Evolutionary conservation across 2,797 vertebrate species (phyloP).

Genomic region (Sebastes taczanowskii): DNA sequence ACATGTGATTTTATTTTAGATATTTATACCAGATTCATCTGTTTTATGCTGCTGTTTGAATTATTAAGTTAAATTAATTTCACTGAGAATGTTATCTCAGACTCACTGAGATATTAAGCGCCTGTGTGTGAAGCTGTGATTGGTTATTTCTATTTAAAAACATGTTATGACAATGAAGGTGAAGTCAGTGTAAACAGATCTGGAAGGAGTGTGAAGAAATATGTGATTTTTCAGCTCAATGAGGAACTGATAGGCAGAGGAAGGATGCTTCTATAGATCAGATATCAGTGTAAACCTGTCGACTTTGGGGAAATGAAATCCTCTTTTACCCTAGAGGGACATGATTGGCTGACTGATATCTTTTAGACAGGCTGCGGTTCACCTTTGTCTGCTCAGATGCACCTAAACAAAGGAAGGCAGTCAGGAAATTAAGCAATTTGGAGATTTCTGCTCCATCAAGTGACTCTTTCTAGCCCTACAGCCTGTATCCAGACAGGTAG

Average conservation of each 20-base stretch:
- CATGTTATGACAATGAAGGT: not conserved
- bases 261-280: not conserved
- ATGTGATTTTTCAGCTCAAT: not conserved
- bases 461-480: not conserved
- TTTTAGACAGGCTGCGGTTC: not conserved
- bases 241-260: not conserved
- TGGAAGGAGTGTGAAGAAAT: not conserved
- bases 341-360: not conserved
- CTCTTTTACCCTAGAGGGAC: not conserved
- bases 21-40: not conserved
- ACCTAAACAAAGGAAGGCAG: not conserved
- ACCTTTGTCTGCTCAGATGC: not conserved
- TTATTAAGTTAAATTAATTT: not conserved
- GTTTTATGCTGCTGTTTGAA: not conserved
- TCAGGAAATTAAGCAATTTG: not conserved
- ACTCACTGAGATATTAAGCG: not conserved
- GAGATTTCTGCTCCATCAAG: not conserved
- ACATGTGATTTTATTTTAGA: not conserved
- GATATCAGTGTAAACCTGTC: not conserved
- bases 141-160: not conserved
- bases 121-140: not conserved
- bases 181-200: not conserved
- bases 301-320: slow-evolving; percentile 4
- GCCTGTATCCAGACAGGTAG: not conserved
- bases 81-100: not conserved